Base-by-base conservation (phyloP, 2,113 vertebrate genomes). In the Caracal caracal region DNA sequence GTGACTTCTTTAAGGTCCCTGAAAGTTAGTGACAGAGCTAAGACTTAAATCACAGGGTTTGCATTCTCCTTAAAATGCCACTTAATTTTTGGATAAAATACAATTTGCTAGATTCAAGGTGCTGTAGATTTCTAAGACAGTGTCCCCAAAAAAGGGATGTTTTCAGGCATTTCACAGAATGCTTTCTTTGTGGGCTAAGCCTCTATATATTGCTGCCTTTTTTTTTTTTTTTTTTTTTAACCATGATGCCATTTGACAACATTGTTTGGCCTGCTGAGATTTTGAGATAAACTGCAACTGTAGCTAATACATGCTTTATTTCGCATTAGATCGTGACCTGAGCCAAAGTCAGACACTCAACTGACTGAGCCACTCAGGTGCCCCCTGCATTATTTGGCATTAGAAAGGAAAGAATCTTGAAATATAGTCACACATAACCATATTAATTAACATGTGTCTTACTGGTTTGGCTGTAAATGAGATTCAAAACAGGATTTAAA, bases 401-500 rank as follows among this genome's bases (percentile, higher is more conserved):
- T 10, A 33, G 47, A 17, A 95, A 61, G 71, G 37, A 61, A 91
- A 56, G 51, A 66, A 81, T 73, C 81, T 33, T 71, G 51, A 88
- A 86, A 94, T 30, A 63, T 0, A 59, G 40, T 90, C 53, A 86
- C 33, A 83, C 1, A 3, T 35, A 75, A 37, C 6, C 78, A 88
- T 75, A 70, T 35, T 78, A 96, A 94, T 63, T 87, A 73, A 78
- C 22, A 24, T 33, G 59, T 56, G n/a, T 61, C 49, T 87, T 76
- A 63, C 3, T 88, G 81, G 84, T 71, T 90, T 86, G 88, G 68
- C 12, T 81, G 9, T 79, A 90, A 94, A 56, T 68, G 47, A 96
- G 83, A 95, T 80, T 90, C 16, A 88, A 97, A 85, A 59, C 5
- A 93, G 40, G 16, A 78, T 40, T 40, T 84, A 87, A 88, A 84